Conservation (phyloP, 2,113 vertebrate species). For the Chunga burmeisteri region DNA sequence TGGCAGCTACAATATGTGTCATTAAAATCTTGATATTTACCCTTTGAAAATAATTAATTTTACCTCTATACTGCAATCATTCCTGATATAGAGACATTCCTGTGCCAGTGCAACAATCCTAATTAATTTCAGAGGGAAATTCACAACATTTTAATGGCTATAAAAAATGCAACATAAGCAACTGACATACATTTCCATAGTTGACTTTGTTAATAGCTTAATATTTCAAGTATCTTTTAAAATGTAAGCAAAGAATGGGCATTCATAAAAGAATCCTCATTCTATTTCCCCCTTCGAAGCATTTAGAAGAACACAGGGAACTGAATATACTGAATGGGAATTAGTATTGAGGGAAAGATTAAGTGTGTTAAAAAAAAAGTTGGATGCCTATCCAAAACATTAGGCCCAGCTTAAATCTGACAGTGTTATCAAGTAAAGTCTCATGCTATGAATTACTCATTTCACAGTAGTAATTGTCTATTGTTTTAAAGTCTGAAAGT, state of each 20-base stretch:
- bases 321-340: background rate
- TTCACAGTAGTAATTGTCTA: background rate
- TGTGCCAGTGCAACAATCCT: background rate
- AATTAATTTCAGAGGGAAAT: constrained; percentile 53
- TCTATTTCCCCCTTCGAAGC: background rate
- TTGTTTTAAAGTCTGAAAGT: background rate
- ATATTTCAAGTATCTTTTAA: background rate
- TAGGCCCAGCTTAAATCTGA: background rate
- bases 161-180: background rate
- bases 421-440: background rate
- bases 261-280: background rate
- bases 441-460: background rate
- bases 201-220: background rate
- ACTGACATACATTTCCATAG: background rate
- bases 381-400: background rate
- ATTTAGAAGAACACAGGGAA: background rate
- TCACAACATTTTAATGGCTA: background rate
- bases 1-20: background rate
- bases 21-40: background rate
- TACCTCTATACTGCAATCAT: background rate
- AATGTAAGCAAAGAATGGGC: background rate
- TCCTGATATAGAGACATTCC: background rate
- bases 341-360: background rate
- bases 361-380: background rate
- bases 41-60: constrained; percentile 41